Conservation (phyloP, 37 sponge, comb jelly and placozoan genomes). For the Amphimedon queenslandica region DNA sequence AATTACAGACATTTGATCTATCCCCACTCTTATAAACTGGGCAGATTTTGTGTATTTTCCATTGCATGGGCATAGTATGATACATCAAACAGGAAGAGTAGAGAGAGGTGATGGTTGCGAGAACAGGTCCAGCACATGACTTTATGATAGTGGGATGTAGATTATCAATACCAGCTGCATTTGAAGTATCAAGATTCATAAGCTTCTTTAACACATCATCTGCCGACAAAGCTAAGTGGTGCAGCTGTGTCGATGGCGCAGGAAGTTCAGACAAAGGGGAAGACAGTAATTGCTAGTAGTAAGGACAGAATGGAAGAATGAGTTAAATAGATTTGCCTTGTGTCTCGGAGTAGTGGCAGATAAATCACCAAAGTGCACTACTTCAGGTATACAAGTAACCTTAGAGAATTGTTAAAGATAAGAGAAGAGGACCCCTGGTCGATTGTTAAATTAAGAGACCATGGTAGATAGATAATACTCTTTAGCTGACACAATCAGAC, state of each 20-base stretch:
- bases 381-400: neutral
- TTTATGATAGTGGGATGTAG: neutral
- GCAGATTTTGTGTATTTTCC: no score
- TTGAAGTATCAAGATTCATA: slow-evolving; percentile 1
- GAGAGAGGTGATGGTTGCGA: neutral
- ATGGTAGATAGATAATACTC: no score
- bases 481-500: neutral
- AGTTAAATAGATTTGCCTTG: neutral
- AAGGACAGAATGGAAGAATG: neutral
- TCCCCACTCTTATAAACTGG: no score
- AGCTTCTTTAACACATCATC: no score
- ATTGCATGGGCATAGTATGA: neutral
- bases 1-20: no score
- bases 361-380: no score
- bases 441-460: neutral
- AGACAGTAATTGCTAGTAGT: neutral
- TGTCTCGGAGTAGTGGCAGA: neutral
- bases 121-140: neutral
- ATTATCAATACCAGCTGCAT: neutral
- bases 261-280: neutral
- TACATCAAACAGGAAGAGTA: neutral
- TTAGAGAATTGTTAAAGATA: neutral
- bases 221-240: no score
- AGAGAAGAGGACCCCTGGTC: neutral
- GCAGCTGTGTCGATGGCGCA: no score